Conservation (phyloP, 2,113 vertebrate species). For the Otocyon megalotis region DNA sequence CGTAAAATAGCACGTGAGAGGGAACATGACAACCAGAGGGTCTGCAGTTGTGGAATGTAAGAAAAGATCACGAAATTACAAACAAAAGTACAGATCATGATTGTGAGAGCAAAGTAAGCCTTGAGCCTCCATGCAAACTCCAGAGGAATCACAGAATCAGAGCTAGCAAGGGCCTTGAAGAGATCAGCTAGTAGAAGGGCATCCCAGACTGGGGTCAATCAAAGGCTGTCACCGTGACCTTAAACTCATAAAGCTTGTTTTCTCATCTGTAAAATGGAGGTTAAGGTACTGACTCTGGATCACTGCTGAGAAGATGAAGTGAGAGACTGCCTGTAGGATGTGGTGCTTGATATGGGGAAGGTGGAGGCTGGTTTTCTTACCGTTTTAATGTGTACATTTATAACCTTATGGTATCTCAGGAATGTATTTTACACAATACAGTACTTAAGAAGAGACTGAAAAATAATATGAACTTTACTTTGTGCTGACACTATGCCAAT, state of each 20-base stretch:
- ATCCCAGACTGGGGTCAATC: not conserved
- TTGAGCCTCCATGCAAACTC: not conserved
- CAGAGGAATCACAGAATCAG: not conserved
- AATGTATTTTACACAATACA: not conserved
- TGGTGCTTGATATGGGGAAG: too few species aligned
- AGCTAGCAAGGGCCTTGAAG: not conserved
- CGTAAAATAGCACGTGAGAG: not conserved
- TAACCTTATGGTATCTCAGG: not conserved
- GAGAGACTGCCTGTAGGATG: fast-evolving
- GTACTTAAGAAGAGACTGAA: not conserved
- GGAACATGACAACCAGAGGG: not conserved
- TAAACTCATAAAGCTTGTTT: not conserved
- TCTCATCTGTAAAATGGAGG: not conserved
- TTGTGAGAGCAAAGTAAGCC: not conserved
- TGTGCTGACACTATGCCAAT: not conserved
- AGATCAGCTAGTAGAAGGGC: fast-evolving
- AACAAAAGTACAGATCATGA: not conserved
- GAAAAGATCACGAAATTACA: not conserved
- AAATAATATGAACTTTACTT: not conserved
- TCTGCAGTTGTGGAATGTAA: not conserved
- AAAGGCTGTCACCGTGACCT: not conserved
- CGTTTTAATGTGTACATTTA: not conserved
- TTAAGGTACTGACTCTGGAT: not conserved
- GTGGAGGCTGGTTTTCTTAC: not conserved
- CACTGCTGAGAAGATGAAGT: not conserved